Base-by-base conservation (phyloP, 2,797 vertebrate genomes). In the Rhinophrynus dorsalis region DNA sequence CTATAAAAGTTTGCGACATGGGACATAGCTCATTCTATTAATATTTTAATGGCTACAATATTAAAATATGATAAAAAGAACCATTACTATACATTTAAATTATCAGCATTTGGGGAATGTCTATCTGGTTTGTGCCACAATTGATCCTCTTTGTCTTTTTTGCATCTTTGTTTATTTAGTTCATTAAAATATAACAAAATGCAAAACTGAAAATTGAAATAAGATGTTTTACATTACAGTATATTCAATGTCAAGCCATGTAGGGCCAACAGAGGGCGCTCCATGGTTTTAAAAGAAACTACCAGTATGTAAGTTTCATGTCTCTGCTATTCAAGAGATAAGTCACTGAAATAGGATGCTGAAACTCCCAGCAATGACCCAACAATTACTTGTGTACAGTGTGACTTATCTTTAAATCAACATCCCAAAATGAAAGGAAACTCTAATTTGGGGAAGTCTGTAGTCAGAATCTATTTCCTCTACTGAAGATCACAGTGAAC, bases 261-360 rank as follows among this genome's bases (percentile, higher is more conserved):
- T 8, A 6, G 26, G 24, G 71, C 80, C 90, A 84, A 91, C 78
- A 91, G 90, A 90, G 89, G 90, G 89, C 89, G 83, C 82, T 91
- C 86, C 83, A 15, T 50, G 66, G 85, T 89, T 90, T 90, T 80
- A 67, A 75, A 84, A 85, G 77, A 67, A 78, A 13, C 58, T 60
- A 42, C 61, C 6, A 74, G 37, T 40, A 54, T 5, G 20, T 47
- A 24, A 26, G 18, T 21, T 45, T 1, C 40, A 66, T 44, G 72
- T 54, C 2, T 75, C 51, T 27, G 21, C 62, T 57, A 72, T 72
- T 78, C 79, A 64, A 11, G 1, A 74, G 71, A 58, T 38, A 60
- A 81, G 56, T 77, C 52, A 42, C 50, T 75, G 60, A 67, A 58
- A 8, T 60, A 77, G 64, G 63, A 65, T 51, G 66, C 54, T 78